Conservation (phyloP, 2,888 invertebrate species). For the Polydrusus cervinus region DNA sequence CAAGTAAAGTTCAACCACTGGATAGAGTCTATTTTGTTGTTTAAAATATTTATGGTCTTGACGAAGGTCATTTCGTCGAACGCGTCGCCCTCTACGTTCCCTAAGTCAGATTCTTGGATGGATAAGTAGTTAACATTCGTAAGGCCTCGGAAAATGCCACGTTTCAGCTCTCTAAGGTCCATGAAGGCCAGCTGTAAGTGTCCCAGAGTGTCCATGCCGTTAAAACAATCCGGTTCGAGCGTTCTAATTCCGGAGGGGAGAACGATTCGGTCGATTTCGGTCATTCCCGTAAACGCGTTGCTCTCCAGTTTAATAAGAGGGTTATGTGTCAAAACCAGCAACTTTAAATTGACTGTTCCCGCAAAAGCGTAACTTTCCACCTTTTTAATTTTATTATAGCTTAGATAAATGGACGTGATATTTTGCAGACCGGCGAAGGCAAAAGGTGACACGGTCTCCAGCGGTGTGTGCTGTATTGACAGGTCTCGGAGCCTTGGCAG, state of each 20-base stretch:
- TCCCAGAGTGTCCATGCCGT: constrained; percentile 87
- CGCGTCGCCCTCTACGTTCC: constrained; percentile 82
- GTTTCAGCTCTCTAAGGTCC: constrained; percentile 77
- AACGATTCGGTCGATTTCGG: constrained; percentile 87
- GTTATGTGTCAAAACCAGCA: constrained; percentile 89
- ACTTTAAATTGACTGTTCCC: constrained; percentile 87
- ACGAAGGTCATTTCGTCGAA: constrained; percentile 85
- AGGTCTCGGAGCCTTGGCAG: constrained; percentile 84
- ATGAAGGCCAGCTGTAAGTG: constrained; percentile 87
- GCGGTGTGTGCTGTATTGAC: constrained; percentile 89
- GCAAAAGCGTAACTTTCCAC: constrained; percentile 87
- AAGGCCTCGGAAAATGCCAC: constrained; percentile 82
- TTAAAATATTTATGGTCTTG: constrained; percentile 83
- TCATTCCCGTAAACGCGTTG: constrained; percentile 88
- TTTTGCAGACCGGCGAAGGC: constrained; percentile 90
- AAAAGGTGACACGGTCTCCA: constrained; percentile 86
- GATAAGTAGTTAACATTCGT: constrained; percentile 84
- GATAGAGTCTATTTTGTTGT: constrained; percentile 89
- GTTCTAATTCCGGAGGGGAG: constrained; percentile 86
- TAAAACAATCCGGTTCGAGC: constrained; percentile 87
- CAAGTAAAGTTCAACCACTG: constrained; percentile 83
- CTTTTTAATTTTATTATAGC: constrained; percentile 74
- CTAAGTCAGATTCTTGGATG: constrained; percentile 88
- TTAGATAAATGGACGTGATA: constrained; percentile 80
- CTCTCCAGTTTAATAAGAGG: constrained; percentile 86